Conservation (phyloP, 1,140 invertebrate genomes). For the Temnothorax nylanderi region DNA sequence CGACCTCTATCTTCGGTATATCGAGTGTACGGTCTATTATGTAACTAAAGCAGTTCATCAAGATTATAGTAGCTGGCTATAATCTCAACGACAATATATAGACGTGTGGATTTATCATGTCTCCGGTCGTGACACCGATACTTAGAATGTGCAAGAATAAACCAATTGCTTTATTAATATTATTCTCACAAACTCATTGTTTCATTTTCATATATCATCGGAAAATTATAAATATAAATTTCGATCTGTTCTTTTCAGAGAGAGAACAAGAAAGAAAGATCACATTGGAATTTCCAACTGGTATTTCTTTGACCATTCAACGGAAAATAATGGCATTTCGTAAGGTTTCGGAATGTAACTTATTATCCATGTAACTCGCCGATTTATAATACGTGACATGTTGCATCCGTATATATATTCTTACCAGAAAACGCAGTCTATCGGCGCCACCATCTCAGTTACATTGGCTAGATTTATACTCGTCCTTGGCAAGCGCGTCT, state of each 20-base stretch:
- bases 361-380: neutral
- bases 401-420: conserved; percentile 4
- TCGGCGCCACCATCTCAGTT: conserved; percentile 14
- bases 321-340: neutral
- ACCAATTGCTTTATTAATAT: neutral
- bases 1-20: neutral
- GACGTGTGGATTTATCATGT: conserved; percentile 10
- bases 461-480: conserved; percentile 56
- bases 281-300: neutral
- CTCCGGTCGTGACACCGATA: conserved; percentile 29
- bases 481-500: conserved; percentile 66
- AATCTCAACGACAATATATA: conserved; percentile 2
- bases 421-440: conserved; percentile 49
- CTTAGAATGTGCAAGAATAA: neutral
- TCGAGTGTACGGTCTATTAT: conserved; percentile 17
- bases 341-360: neutral
- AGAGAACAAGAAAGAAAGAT: neutral
- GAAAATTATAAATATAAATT: neutral
- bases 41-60: conserved; percentile 37
- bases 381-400: neutral
- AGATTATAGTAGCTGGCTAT: conserved; percentile 12
- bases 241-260: neutral
- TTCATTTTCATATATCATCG: neutral
- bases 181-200: neutral
- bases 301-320: neutral